A percentile compares a stretch with the other conserved stretches of the same genome.
phyloP scores from a whole-genome alignment of 2,113 vertebrate species.

The Tiliqua scincoides region DNA sequence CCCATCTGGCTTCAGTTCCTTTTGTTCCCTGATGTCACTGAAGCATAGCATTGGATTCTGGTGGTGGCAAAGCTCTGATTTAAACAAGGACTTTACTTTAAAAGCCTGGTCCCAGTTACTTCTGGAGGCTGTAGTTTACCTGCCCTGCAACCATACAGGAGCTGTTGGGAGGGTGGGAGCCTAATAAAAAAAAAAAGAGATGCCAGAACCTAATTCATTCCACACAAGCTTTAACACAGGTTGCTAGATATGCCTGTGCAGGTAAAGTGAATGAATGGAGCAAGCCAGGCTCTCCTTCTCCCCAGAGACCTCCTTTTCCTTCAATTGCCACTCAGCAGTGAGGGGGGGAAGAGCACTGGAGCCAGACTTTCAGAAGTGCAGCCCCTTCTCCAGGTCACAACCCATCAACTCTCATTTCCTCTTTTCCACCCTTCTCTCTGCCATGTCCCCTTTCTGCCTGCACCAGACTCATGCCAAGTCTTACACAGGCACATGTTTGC shows the following conservation, averaged over 20 bases:
- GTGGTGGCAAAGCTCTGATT: too few relatives aligned
- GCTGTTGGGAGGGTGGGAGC: not conserved
- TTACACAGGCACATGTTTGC: not conserved
- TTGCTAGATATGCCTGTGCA: not conserved
- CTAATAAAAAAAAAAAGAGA: not conserved
- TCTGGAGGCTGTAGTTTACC: not conserved
- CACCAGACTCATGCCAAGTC: not conserved
- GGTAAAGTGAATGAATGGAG: not conserved
- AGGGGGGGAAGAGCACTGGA: not conserved
- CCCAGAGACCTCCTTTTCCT: not conserved
- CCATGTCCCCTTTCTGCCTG: not conserved
- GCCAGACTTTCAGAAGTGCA: not conserved
- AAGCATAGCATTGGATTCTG: too few relatives aligned
- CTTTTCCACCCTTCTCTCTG: not conserved
- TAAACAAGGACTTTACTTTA: not conserved
- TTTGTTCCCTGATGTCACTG: too few relatives aligned
- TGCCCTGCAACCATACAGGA: not conserved
- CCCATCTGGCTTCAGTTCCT: too few relatives aligned
- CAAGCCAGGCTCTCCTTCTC: too few relatives aligned
- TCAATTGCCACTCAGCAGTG: not conserved
- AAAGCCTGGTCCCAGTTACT: not conserved
- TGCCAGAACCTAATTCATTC: not conserved
- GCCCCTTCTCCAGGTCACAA: not conserved
- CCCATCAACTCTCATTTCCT: too few relatives aligned
- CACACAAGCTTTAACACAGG: not conserved